phyloP scores from a whole-genome alignment of 2,888 invertebrate species.

The Cyclophora albipunctata region DNA sequence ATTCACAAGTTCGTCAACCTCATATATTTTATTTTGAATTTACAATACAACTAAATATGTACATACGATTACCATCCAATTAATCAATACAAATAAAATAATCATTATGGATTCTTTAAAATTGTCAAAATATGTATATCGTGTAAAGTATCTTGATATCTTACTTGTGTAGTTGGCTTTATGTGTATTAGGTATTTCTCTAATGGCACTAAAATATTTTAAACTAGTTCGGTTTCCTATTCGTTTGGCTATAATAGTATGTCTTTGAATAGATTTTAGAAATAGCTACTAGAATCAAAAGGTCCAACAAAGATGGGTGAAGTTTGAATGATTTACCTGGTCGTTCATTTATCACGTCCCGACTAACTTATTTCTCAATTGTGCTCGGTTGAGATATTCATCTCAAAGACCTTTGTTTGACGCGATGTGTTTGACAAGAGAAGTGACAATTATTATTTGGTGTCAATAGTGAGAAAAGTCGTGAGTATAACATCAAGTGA shows the following conservation, averaged over 20 bases:
- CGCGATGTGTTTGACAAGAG: constrained; percentile 29
- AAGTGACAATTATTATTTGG: constrained; percentile 40
- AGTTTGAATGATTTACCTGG: too few species aligned
- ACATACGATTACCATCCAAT: constrained; percentile 60
- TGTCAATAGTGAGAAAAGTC: constrained; percentile 40
- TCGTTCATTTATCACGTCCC: neutral
- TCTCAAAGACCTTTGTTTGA: constrained; percentile 22
- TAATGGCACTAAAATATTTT: too few species aligned
- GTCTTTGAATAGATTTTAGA: too few species aligned
- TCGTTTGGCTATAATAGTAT: too few species aligned
- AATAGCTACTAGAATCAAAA: too few species aligned
- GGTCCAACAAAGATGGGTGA: too few species aligned
- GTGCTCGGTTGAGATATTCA: constrained; percentile 15
- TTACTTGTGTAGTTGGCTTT: too few species aligned
- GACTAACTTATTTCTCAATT: constrained; percentile 7
- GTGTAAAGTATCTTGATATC: too few species aligned
- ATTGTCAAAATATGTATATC: too few species aligned
- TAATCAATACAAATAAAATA: constrained; percentile 42
- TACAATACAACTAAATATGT: constrained; percentile 62
- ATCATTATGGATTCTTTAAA: constrained; percentile 6
- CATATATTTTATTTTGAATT: constrained; percentile 55
- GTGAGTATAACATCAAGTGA: constrained; percentile 37
- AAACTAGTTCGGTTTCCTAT: too few species aligned
- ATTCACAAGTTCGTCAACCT: constrained; percentile 47
- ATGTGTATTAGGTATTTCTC: too few species aligned